Conservation (phyloP, 2,113 vertebrate genomes). For the Amphilophus citrinellus region DNA sequence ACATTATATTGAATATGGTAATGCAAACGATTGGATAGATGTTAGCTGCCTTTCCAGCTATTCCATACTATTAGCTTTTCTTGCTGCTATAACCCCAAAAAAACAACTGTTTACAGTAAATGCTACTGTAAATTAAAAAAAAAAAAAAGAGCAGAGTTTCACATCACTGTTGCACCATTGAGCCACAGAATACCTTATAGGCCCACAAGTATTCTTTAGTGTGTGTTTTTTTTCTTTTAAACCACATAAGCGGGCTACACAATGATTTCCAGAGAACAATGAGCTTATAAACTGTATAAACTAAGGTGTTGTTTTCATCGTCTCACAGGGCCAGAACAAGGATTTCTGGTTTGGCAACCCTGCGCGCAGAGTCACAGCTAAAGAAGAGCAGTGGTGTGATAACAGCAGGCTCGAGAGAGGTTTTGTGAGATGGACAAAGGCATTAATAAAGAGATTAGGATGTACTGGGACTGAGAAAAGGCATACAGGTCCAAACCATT, state of each 20-base stretch:
- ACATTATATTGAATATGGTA: slow-evolving; percentile 52
- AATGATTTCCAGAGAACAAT: slow-evolving; percentile 52
- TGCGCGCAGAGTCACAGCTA: slow-evolving; percentile 51
- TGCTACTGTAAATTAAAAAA: slow-evolving; percentile 25
- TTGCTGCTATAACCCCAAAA: slow-evolving; percentile 51
- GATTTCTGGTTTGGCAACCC: slow-evolving; percentile 64
- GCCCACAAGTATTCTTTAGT: background rate
- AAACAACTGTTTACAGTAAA: slow-evolving; percentile 46
- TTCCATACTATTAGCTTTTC: slow-evolving; percentile 63
- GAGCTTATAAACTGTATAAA: slow-evolving; percentile 67
- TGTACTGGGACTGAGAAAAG: slow-evolving; percentile 44
- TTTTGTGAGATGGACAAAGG: slow-evolving; percentile 58
- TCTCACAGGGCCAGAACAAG: slow-evolving; percentile 42
- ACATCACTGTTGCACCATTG: slow-evolving; percentile 52
- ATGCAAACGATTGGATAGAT: slow-evolving; percentile 58
- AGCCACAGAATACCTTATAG: slow-evolving; percentile 14
- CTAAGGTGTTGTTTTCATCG: slow-evolving; percentile 26
- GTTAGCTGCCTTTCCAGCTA: slow-evolving; percentile 72
- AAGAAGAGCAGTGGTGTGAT: slow-evolving; percentile 61
- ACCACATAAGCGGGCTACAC: slow-evolving; percentile 36
- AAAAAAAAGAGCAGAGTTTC: slow-evolving; percentile 43
- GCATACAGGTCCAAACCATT: slow-evolving; percentile 43
- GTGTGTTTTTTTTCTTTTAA: background rate
- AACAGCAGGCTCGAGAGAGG: slow-evolving; percentile 50
- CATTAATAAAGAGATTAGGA: slow-evolving; percentile 50